A percentile compares a stretch with the other conserved stretches of the same genome.
Evolutionary conservation across 2,888 invertebrate species (phyloP).

Genomic region (Pecten maximus): DNA sequence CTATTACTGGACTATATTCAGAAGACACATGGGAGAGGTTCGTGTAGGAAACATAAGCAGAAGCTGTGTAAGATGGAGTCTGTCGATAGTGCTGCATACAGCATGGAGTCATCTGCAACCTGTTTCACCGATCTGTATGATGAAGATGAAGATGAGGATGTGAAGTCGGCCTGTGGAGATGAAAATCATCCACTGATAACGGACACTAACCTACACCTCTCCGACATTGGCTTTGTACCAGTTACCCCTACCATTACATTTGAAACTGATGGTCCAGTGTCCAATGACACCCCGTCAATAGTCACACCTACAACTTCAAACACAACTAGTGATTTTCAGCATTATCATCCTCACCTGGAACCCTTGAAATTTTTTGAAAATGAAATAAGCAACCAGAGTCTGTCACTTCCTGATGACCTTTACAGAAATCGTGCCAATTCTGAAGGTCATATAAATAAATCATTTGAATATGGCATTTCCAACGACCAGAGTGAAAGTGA

Average conservation of each 20-base stretch:
- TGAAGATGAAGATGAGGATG: background rate
- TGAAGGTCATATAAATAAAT: background rate
- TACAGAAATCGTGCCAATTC: background rate
- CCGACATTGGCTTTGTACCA: background rate
- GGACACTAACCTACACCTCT: background rate
- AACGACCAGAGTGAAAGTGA: background rate
- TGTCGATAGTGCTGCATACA: background rate
- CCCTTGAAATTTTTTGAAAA: background rate
- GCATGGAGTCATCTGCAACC: background rate
- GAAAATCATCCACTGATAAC: background rate
- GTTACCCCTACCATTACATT: background rate
- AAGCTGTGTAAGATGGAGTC: constrained; percentile 26
- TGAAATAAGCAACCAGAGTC: background rate
- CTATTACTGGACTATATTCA: background rate
- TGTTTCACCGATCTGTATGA: background rate
- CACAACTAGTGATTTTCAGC: background rate
- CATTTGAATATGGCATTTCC: background rate
- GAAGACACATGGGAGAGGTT: background rate
- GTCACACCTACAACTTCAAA: background rate
- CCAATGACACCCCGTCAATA: background rate
- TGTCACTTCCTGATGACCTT: background rate
- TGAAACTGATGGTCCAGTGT: background rate
- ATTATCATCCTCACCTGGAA: background rate
- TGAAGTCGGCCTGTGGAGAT: background rate
- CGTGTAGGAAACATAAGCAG: background rate